Evolutionary conservation across 2,888 invertebrate species (phyloP).

Genomic region (Seira ritae): DNA sequence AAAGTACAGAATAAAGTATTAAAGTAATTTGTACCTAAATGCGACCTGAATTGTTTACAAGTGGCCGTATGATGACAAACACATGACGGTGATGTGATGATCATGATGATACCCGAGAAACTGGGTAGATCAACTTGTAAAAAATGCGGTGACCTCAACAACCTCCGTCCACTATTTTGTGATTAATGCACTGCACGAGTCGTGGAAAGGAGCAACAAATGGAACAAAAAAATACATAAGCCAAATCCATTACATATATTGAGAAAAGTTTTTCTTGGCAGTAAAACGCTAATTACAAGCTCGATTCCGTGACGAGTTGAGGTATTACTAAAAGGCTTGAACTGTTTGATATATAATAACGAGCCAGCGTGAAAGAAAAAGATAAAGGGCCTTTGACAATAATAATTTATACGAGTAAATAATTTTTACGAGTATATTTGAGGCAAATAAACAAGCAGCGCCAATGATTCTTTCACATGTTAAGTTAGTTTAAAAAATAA

Average conservation of each 20-base stretch:
- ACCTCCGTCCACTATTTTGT: background rate
- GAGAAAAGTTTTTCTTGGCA: constrained; percentile 49
- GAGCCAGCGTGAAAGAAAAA: background rate
- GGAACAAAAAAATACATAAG: background rate
- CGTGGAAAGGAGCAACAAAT: background rate
- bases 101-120: too few relatives aligned
- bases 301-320: constrained; percentile 57
- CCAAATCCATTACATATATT: constrained; percentile 32
- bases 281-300: constrained; percentile 55
- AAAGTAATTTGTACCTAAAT: too few relatives aligned
- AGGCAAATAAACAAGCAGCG: background rate
- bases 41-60: too few relatives aligned
- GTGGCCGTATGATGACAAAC: too few relatives aligned
- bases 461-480: background rate
- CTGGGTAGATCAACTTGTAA: too few relatives aligned
- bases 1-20: too few relatives aligned
- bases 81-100: too few relatives aligned
- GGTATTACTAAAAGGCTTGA: background rate
- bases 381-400: background rate
- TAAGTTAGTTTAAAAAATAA: background rate
- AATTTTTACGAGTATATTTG: background rate
- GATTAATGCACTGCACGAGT: background rate
- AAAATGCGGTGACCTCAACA: constrained; percentile 37
- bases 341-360: background rate
- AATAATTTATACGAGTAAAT: too few relatives aligned